Evolutionary conservation across 2,113 vertebrate species (phyloP).

Genomic region (Apteryx owenii): DNA sequence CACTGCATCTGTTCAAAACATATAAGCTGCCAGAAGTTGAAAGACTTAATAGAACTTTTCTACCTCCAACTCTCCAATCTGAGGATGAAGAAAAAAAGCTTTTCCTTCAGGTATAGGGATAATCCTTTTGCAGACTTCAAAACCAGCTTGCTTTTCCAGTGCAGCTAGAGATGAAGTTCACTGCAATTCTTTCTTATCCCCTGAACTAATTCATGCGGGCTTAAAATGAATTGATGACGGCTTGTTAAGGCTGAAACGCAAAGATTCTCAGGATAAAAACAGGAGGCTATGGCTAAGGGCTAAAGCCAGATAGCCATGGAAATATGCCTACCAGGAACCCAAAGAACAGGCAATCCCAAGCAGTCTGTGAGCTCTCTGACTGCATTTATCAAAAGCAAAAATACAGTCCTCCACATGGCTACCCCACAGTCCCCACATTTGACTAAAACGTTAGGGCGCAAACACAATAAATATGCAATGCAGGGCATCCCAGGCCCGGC

Average conservation of each 20-base stretch:
- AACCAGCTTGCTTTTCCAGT: neutral
- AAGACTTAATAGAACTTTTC: neutral
- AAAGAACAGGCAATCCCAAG: neutral
- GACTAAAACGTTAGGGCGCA: neutral
- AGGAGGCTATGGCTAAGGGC: neutral
- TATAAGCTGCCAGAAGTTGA: neutral
- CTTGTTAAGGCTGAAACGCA: neutral
- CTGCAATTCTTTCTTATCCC: neutral
- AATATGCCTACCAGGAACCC: neutral
- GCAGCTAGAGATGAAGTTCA: neutral
- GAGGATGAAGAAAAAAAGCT: neutral
- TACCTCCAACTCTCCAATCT: accelerated
- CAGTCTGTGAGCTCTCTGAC: neutral
- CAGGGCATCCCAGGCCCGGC: neutral
- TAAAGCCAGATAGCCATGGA: neutral
- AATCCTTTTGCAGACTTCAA: neutral
- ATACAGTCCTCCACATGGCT: neutral
- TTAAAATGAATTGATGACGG: neutral
- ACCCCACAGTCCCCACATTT: neutral
- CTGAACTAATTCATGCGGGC: neutral
- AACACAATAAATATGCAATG: neutral
- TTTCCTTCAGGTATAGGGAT: neutral
- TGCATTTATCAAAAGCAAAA: neutral
- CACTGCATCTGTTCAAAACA: neutral
- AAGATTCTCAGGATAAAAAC: neutral